These are phyloP conservation scores for Caenorhabditis panamensis DNA, from an alignment of 2,888 invertebrate genomes.

Conservation along the genomic window DNA sequence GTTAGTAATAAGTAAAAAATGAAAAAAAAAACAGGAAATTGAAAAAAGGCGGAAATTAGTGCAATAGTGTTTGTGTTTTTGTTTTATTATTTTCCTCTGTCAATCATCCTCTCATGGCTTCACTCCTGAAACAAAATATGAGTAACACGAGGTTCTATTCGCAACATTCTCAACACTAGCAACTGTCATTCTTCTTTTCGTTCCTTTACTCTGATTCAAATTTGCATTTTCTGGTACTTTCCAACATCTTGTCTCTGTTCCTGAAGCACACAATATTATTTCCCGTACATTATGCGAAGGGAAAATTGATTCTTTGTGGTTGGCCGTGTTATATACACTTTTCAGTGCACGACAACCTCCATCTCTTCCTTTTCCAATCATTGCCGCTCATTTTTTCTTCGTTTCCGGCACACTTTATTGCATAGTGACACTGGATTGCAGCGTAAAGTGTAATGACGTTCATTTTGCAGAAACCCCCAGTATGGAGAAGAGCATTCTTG, in stretches of 20 bases:
- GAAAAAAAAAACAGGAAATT: too few species aligned
- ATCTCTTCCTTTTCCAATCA: conserved; percentile 1
- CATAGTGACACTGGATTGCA: not conserved
- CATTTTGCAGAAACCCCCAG: not conserved
- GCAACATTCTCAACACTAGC: conserved; percentile 5
- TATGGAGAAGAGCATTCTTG: too few species aligned
- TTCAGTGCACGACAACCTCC: not conserved
- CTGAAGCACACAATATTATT: not conserved
- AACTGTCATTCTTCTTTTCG: too few species aligned
- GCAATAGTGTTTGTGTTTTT: too few species aligned
- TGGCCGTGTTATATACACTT: not conserved
- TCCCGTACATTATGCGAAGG: conserved; percentile 2
- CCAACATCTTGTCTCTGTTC: not conserved
- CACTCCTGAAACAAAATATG: conserved; percentile 4
- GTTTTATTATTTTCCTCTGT: not conserved
- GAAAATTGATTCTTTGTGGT: conserved; percentile 10
- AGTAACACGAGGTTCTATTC: not conserved
- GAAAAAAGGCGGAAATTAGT: too few species aligned
- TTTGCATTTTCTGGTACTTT: not conserved
- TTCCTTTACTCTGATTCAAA: too few species aligned
- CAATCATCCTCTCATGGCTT: not conserved
- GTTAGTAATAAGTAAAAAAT: too few species aligned
- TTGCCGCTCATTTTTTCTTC: not conserved
- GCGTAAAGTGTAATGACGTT: too few species aligned
- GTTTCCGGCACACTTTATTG: not conserved